Conservation (phyloP, 2,888 invertebrate genomes). For the Notodonta dromedarius region DNA sequence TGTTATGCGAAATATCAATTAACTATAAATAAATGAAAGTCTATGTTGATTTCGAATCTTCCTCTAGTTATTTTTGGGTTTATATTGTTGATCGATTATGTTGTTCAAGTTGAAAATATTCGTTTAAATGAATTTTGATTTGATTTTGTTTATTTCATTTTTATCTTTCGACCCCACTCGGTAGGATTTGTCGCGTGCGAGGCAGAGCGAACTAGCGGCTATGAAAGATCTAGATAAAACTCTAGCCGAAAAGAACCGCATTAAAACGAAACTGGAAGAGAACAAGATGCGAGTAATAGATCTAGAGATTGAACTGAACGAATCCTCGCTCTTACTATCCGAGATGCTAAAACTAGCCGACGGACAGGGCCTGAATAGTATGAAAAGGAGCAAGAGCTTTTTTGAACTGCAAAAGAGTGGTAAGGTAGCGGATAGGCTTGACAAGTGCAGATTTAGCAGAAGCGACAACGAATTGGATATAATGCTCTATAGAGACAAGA, state of each 20-base stretch:
- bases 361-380: slow-evolving; percentile 61
- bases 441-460: slow-evolving; percentile 77
- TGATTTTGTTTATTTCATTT: slow-evolving; percentile 60
- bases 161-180: slow-evolving; percentile 64
- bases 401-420: slow-evolving; percentile 83
- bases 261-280: slow-evolving; percentile 70
- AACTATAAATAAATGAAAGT: slow-evolving; percentile 58
- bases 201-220: slow-evolving; percentile 68
- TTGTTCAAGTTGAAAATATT: slow-evolving; percentile 68
- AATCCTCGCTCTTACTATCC: slow-evolving; percentile 79
- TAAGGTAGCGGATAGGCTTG: slow-evolving; percentile 84
- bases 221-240: slow-evolving; percentile 66
- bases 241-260: slow-evolving; percentile 62
- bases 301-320: slow-evolving; percentile 81
- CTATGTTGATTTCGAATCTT: slow-evolving; percentile 62
- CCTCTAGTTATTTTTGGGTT: slow-evolving; percentile 69
- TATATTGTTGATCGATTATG: slow-evolving; percentile 71
- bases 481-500: slow-evolving; percentile 52
- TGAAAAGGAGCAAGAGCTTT: slow-evolving; percentile 76
- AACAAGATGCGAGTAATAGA: slow-evolving; percentile 77
- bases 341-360: slow-evolving; percentile 78
- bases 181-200: slow-evolving; percentile 73
- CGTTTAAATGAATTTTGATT: slow-evolving; percentile 56
- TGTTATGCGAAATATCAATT: slow-evolving; percentile 75
- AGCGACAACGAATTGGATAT: slow-evolving; percentile 71